Conservation (phyloP, 1,140 invertebrate species). For the Aricia agestis region DNA sequence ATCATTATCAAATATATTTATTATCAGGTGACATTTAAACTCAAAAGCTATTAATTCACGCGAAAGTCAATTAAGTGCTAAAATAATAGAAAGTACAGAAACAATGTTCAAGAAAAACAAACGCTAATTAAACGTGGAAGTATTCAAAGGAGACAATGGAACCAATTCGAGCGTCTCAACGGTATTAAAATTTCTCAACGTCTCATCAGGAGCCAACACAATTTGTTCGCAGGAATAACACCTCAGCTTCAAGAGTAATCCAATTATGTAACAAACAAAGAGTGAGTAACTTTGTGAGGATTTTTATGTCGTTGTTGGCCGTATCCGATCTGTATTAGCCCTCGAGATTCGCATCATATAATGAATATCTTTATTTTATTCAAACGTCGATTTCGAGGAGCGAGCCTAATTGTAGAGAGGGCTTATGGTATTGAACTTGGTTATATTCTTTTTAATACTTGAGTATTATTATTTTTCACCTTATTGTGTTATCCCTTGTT, state of each 20-base stretch:
- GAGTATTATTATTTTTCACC: neutral
- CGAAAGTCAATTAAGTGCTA: neutral
- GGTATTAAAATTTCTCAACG: constrained; percentile 41
- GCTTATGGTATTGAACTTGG: neutral
- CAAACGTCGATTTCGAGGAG: neutral
- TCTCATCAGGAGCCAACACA: constrained; percentile 39
- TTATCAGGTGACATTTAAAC: neutral
- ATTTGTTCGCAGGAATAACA: constrained; percentile 40
- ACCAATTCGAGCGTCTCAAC: constrained; percentile 29
- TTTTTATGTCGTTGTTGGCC: constrained; percentile 11
- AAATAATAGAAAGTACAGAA: constrained; percentile 3
- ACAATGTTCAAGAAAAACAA: constrained; percentile 20
- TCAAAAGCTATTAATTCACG: neutral
- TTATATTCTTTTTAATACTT: neutral
- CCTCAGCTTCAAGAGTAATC: constrained; percentile 43
- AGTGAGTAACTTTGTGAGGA: constrained; percentile 12
- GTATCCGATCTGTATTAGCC: neutral
- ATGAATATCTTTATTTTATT: constrained; percentile 1
- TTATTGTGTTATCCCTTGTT: too few species aligned
- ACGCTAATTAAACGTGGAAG: constrained; percentile 29
- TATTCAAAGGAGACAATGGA: constrained; percentile 27
- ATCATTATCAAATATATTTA: neutral
- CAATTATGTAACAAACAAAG: constrained; percentile 41
- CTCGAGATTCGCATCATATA: neutral
- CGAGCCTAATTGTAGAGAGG: neutral